A percentile compares a stretch with the other conserved stretches of the same genome.
Conservation (phyloP, 2,113 vertebrate genomes). For the Scomber japonicus region DNA sequence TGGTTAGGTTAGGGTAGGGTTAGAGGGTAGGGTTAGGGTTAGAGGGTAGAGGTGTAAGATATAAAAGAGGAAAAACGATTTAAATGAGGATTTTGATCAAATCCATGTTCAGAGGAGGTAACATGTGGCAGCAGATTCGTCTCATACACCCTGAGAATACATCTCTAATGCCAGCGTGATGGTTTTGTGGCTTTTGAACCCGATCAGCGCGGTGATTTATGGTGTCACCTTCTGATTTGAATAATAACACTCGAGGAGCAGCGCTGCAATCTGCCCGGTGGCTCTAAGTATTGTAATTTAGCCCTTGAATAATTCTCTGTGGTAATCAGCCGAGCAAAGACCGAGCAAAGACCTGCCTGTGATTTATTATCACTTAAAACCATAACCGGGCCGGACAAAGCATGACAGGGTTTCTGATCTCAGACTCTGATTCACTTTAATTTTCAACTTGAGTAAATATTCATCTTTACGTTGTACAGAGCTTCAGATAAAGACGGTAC, state of each 20-base stretch:
- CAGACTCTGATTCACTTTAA: no score
- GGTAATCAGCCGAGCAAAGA: slow-evolving; percentile 62
- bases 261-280: slow-evolving; percentile 38
- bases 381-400: slow-evolving; percentile 61
- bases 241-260: slow-evolving; percentile 66
- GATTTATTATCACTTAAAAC: slow-evolving; percentile 70
- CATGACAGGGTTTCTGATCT: slow-evolving; percentile 9
- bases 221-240: slow-evolving; percentile 63
- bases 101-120: no score
- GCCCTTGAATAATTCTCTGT: slow-evolving; percentile 75
- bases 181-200: slow-evolving; percentile 14
- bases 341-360: slow-evolving; percentile 52
- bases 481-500: no score
- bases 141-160: neutral
- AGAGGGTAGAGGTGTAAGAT: no score
- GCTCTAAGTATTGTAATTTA: slow-evolving; percentile 67
- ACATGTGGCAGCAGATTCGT: no score
- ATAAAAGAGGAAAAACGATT: no score
- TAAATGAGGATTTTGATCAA: no score
- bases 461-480: no score
- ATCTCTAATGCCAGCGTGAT: slow-evolving; percentile 17
- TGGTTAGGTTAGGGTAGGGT: no score
- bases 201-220: slow-evolving; percentile 68
- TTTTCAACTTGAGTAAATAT: no score
- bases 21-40: no score